These are phyloP conservation scores for Brachyrhaphis roseni DNA, from an alignment of 2,797 vertebrate species.

Conservation along the genomic window DNA sequence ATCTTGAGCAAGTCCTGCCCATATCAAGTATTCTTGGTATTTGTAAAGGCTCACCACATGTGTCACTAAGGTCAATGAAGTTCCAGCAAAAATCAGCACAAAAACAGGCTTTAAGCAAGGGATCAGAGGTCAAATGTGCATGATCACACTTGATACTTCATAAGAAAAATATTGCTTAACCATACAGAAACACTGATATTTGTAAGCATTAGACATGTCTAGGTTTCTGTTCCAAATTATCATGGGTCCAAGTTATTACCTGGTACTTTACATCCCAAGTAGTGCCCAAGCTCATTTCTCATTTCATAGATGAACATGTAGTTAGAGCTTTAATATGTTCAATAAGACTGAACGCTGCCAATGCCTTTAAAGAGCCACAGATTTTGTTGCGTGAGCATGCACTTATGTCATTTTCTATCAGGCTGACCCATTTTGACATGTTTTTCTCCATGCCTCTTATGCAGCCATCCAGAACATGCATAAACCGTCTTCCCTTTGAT, in stretches of 20 bases:
- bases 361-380: background rate
- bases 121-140: slow-evolving; percentile 5
- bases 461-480: background rate
- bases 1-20: slow-evolving; percentile 17
- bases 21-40: slow-evolving; percentile 16
- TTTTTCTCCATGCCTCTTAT: background rate
- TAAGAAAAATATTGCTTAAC: background rate
- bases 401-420: background rate
- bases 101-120: slow-evolving; percentile 5
- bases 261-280: background rate
- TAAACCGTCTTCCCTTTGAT: background rate
- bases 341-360: background rate
- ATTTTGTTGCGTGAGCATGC: background rate
- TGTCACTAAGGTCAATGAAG: slow-evolving; percentile 21
- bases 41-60: slow-evolving; percentile 13
- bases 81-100: background rate
- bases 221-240: background rate
- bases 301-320: background rate
- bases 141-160: background rate
- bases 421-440: background rate
- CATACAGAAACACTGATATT: background rate
- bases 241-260: background rate
- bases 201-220: background rate
- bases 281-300: background rate
- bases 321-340: background rate